Conservation (phyloP, 2,113 vertebrate genomes). For the Pavo muticus region DNA sequence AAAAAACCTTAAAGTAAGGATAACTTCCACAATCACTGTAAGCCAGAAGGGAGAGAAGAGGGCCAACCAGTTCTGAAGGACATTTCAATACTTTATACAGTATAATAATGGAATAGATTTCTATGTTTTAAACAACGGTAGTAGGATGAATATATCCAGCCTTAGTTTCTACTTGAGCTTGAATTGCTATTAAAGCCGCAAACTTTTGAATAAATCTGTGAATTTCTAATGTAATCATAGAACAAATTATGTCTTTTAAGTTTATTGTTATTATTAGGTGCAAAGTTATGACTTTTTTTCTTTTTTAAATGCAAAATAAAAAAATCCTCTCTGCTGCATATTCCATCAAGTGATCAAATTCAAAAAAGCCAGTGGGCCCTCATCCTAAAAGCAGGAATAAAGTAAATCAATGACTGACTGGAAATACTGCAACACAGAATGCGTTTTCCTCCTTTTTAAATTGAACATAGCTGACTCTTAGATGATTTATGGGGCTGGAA, state of each 20-base stretch:
- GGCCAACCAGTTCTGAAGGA: not conserved
- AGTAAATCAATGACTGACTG: not conserved
- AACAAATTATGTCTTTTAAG: not conserved
- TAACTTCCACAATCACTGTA: not conserved
- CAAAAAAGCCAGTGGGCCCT: not conserved
- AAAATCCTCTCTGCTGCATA: not conserved
- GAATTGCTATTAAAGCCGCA: not conserved
- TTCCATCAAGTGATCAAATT: not conserved
- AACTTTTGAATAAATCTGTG: not conserved
- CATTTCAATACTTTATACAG: not conserved
- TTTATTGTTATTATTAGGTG: not conserved
- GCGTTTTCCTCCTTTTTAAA: not conserved
- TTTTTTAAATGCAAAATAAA: not conserved
- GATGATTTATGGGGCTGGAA: conserved; percentile 40
- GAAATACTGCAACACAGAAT: not conserved
- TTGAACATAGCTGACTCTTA: conserved; percentile 27
- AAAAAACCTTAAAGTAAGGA: not conserved
- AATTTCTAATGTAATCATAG: not conserved
- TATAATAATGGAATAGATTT: not conserved
- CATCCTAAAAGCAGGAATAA: not conserved
- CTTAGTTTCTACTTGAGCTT: not conserved
- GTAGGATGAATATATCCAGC: not conserved
- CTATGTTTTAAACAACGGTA: not conserved
- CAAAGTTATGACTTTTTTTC: not conserved
- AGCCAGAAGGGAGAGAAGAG: not conserved